Evolutionary conservation across 2,888 invertebrate genomes (phyloP).

Genomic region (Napeogenes sylphis): DNA sequence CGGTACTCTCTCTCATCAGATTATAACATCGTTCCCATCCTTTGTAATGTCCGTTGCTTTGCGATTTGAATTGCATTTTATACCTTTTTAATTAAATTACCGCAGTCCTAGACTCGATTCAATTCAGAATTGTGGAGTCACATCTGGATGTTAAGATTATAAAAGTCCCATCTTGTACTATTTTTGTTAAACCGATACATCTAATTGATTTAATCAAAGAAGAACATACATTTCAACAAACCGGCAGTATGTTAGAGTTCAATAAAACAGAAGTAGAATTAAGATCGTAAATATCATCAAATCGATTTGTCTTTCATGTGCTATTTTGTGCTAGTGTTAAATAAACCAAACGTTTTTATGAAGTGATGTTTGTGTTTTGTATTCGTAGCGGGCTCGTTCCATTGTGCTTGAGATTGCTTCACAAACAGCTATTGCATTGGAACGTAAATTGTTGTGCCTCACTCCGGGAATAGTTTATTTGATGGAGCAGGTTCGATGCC

Average conservation of each 20-base stretch:
- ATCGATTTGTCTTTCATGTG: not conserved
- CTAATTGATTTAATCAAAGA: no score
- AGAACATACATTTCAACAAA: no score
- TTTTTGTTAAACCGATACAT: no score
- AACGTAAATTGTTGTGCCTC: slow-evolving; percentile 47
- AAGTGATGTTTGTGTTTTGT: slow-evolving; percentile 1
- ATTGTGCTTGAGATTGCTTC: slow-evolving; percentile 41
- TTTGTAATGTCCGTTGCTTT: slow-evolving; percentile 22
- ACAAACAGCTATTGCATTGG: slow-evolving; percentile 46
- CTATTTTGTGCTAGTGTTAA: not conserved
- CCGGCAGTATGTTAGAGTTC: no score
- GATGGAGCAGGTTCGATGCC: slow-evolving; percentile 50
- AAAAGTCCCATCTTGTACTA: no score
- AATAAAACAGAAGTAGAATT: no score
- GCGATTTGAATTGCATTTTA: slow-evolving; percentile 14
- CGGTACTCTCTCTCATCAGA: slow-evolving; percentile 34
- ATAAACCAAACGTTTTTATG: not conserved
- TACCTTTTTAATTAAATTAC: not conserved
- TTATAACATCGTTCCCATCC: slow-evolving; percentile 19
- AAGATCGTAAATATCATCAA: not conserved
- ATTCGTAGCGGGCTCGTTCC: slow-evolving; percentile 34
- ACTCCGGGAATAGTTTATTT: slow-evolving; percentile 54
- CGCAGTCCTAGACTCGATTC: no score
- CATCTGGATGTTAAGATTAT: no score
- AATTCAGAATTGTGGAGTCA: no score